These are phyloP conservation scores for Xerus inauris DNA, from an alignment of 2,113 vertebrate genomes.

Conservation along the genomic window DNA sequence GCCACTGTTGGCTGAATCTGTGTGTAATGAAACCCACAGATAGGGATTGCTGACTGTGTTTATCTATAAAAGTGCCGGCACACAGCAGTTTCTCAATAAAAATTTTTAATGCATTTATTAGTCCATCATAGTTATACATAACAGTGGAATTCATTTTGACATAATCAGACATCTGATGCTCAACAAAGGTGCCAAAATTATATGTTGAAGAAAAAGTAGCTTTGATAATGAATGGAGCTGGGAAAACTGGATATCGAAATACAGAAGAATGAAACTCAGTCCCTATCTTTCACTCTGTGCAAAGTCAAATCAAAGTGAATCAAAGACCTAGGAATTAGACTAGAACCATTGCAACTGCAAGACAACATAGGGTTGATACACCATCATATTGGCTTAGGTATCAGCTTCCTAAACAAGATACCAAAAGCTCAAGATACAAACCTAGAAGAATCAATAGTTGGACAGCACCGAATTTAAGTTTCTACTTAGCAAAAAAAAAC, in stretches of 20 bases:
- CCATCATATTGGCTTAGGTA: neutral
- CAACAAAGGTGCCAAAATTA: neutral
- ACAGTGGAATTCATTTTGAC: too few species aligned
- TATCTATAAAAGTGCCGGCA: neutral
- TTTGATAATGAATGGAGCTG: neutral
- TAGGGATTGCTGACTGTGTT: accelerated
- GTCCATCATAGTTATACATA: too few species aligned
- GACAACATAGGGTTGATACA: neutral
- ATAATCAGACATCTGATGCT: neutral
- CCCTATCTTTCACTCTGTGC: neutral
- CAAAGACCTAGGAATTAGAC: neutral
- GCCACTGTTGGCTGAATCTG: neutral
- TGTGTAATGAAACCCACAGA: neutral
- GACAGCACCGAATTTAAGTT: neutral
- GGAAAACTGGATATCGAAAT: neutral
- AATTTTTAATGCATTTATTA: too few species aligned
- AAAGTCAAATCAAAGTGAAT: neutral
- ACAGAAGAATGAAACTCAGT: neutral
- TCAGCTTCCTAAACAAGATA: neutral
- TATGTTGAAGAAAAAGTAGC: neutral
- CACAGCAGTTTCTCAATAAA: too few species aligned
- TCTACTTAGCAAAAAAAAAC: neutral
- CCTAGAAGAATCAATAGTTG: neutral
- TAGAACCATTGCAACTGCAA: neutral
- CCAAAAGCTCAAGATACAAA: neutral